A percentile compares a stretch with the other conserved stretches of the same genome.
Evolutionary conservation across 2,888 invertebrate genomes (phyloP).

Genomic region (Spisula subtruncata): DNA sequence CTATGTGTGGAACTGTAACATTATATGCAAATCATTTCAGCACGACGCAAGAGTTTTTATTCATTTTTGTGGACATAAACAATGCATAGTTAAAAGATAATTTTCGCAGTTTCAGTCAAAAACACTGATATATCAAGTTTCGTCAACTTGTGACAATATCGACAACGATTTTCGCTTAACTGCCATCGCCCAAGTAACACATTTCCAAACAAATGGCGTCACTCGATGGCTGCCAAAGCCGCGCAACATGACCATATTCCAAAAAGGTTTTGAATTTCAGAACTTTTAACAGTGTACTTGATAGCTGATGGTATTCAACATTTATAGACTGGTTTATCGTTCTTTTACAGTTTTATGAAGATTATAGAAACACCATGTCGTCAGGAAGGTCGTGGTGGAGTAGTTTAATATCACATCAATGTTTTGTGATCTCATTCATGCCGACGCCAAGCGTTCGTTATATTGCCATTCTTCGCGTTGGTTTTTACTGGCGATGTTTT

Average conservation of each 20-base stretch:
- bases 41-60: slow-evolving; percentile 46
- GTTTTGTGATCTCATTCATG: slow-evolving; percentile 41
- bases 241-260: neutral
- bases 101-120: slow-evolving; percentile 50
- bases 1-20: slow-evolving; percentile 36
- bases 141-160: neutral
- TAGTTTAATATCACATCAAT: slow-evolving; percentile 60
- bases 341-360: slow-evolving; percentile 65
- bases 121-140: slow-evolving; percentile 10
- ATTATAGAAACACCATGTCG: slow-evolving; percentile 62
- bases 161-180: neutral
- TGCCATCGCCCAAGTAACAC: neutral
- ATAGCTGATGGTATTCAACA: slow-evolving; percentile 26
- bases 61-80: slow-evolving; percentile 14
- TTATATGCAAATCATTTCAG: slow-evolving; percentile 42
- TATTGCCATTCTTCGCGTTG: slow-evolving; percentile 51
- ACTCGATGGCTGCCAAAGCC: neutral
- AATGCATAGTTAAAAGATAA: slow-evolving; percentile 47
- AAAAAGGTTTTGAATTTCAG: slow-evolving; percentile 22
- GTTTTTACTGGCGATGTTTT: slow-evolving; percentile 39
- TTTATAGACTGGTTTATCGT: slow-evolving; percentile 46
- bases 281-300: slow-evolving; percentile 20
- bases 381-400: slow-evolving; percentile 60
- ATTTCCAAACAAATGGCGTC: slow-evolving; percentile 15
- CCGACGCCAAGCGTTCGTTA: slow-evolving; percentile 48